A percentile compares a stretch with the other conserved stretches of the same genome.
phyloP scores from a whole-genome alignment of 2,113 vertebrate species.

The Tyrannus savana region DNA sequence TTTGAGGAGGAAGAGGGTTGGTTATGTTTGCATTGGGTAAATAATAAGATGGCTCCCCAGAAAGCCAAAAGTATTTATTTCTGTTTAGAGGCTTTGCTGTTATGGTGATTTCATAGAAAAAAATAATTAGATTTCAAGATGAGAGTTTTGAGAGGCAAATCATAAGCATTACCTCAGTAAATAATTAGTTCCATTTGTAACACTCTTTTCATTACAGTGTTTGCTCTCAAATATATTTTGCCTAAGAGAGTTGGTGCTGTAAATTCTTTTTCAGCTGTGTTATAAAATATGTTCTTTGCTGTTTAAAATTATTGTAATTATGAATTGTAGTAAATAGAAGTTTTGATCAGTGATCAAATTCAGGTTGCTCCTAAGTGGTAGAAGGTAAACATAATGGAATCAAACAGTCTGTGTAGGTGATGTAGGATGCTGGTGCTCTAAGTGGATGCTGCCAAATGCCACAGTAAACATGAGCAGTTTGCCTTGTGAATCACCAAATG shows the following conservation, averaged over 20 bases:
- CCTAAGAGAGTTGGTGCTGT: not conserved
- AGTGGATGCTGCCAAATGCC: rapidly evolving
- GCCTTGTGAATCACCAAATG: rapidly evolving
- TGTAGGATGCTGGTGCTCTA: not conserved
- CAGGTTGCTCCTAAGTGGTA: not conserved
- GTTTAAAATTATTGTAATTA: not conserved
- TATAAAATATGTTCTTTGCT: not conserved
- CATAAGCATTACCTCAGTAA: conserved; percentile 8
- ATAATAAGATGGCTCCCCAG: conserved; percentile 20
- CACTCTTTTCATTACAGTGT: not conserved
- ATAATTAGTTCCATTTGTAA: not conserved
- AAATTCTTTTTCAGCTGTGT: not conserved
- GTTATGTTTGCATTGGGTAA: not conserved
- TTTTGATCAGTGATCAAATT: not conserved
- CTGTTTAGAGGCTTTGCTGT: conserved; percentile 4
- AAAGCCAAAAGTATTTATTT: conserved; percentile 7
- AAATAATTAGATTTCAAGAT: conserved; percentile 40
- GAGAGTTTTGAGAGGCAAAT: conserved; percentile 25
- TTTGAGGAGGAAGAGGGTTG: not conserved
- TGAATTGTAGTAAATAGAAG: not conserved
- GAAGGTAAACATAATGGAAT: not conserved
- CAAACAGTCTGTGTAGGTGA: not conserved
- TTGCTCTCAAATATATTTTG: not conserved
- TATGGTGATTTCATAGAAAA: conserved; percentile 4
- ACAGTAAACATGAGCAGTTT: rapidly evolving